phyloP scores from a whole-genome alignment of 2,797 vertebrate species.

The Falco novaeseelandiae region DNA sequence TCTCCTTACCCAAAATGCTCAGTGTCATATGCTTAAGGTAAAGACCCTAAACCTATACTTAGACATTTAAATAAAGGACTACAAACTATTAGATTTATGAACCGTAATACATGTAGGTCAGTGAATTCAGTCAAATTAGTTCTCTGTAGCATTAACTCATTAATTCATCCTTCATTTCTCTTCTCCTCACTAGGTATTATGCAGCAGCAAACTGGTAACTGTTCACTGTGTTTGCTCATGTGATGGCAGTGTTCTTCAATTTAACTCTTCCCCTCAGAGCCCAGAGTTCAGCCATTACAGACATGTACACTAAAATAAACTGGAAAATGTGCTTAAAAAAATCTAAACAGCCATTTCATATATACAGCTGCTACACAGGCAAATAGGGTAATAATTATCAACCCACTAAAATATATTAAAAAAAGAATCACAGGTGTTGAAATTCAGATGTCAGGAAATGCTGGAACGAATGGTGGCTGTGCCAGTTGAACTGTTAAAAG shows the following conservation, averaged over 20 bases:
- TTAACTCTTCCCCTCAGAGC: background rate
- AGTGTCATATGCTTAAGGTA: background rate
- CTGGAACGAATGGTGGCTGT: background rate
- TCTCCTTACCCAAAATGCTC: background rate
- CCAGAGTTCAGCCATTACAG: background rate
- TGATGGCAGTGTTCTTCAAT: background rate
- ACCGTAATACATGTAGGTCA: background rate
- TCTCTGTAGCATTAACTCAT: slow-evolving; percentile 2
- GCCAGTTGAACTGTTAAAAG: background rate
- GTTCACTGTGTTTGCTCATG: background rate
- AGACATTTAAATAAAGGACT: background rate
- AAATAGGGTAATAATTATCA: background rate
- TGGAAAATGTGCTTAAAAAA: background rate
- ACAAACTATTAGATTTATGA: background rate
- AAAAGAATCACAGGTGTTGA: background rate
- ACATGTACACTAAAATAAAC: background rate
- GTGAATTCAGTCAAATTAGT: slow-evolving; percentile 7
- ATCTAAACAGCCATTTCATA: background rate
- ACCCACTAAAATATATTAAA: background rate
- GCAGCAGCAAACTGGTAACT: background rate
- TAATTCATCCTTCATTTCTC: slow-evolving; percentile 14
- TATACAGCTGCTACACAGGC: background rate
- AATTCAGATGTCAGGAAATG: background rate
- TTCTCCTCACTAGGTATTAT: background rate
- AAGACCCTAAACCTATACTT: background rate